phyloP scores from a whole-genome alignment of 2,888 invertebrate species.

The Patella depressa region DNA sequence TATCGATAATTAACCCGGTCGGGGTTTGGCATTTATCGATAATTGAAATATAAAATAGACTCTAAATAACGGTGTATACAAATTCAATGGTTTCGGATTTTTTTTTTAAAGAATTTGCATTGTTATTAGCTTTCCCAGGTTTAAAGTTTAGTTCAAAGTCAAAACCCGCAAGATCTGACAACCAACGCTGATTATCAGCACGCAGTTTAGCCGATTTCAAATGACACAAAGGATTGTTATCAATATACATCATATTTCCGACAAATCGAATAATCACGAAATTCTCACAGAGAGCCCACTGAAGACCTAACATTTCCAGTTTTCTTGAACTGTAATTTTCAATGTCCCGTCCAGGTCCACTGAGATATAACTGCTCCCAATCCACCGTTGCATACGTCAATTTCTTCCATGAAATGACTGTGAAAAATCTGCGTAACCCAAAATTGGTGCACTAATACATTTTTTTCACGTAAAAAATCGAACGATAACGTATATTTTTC shows the following conservation, averaged over 20 bases:
- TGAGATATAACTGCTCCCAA: slow-evolving; percentile 20
- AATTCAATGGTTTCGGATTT: no score
- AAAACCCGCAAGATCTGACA: slow-evolving; percentile 25
- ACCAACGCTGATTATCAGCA: slow-evolving; percentile 29
- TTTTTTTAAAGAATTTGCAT: no score
- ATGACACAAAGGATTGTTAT: slow-evolving; percentile 26
- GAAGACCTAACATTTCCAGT: slow-evolving; percentile 27
- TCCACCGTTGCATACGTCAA: neutral
- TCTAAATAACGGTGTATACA: no score
- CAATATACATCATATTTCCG: neutral
- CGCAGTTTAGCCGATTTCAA: slow-evolving; percentile 18
- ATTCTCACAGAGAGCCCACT: slow-evolving; percentile 35
- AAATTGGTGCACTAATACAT: no score
- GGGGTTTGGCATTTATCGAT: no score
- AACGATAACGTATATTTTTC: no score
- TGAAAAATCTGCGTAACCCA: no score
- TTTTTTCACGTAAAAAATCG: no score
- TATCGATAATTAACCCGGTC: no score
- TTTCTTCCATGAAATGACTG: slow-evolving; percentile 16
- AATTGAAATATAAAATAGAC: no score
- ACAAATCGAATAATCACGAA: neutral
- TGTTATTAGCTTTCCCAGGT: no score
- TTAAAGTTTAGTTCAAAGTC: slow-evolving; percentile 18
- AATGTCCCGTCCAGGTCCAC: slow-evolving; percentile 10
- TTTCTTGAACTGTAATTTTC: slow-evolving; percentile 30